Evolutionary conservation across 2,113 vertebrate genomes (phyloP).

Genomic region (Tragelaphus strepsiceros): DNA sequence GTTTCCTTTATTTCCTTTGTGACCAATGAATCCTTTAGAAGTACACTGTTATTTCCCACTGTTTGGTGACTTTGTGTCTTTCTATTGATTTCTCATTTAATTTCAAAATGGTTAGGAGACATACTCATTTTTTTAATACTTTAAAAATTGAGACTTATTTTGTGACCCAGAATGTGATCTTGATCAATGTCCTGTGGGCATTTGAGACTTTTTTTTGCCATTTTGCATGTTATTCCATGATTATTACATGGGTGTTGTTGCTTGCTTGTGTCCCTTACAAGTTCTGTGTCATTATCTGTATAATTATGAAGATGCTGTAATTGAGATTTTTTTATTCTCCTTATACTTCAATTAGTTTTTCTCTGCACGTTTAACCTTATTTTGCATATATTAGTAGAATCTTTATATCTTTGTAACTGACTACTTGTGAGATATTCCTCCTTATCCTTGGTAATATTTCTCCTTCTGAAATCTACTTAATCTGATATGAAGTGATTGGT

Average conservation of each 20-base stretch:
- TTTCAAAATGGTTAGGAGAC: background rate
- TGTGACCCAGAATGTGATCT: background rate
- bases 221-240: background rate
- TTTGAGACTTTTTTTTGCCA: background rate
- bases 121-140: background rate
- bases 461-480: background rate
- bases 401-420: background rate
- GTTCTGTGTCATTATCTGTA: background rate
- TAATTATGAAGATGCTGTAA: background rate
- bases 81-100: background rate
- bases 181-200: background rate
- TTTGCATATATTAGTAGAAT: background rate
- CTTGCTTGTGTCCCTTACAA: background rate
- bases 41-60: background rate
- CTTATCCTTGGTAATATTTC: background rate
- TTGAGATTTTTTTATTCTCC: background rate
- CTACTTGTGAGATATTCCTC: background rate
- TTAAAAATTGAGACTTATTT: background rate
- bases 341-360: background rate
- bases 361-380: background rate
- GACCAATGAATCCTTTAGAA: background rate
- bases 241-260: background rate
- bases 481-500: background rate
- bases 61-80: background rate
- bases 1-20: background rate